A percentile compares a stretch with the other conserved stretches of the same genome.
phyloP scores from a whole-genome alignment of 2,888 invertebrate genomes.

The Drosophila merina region DNA sequence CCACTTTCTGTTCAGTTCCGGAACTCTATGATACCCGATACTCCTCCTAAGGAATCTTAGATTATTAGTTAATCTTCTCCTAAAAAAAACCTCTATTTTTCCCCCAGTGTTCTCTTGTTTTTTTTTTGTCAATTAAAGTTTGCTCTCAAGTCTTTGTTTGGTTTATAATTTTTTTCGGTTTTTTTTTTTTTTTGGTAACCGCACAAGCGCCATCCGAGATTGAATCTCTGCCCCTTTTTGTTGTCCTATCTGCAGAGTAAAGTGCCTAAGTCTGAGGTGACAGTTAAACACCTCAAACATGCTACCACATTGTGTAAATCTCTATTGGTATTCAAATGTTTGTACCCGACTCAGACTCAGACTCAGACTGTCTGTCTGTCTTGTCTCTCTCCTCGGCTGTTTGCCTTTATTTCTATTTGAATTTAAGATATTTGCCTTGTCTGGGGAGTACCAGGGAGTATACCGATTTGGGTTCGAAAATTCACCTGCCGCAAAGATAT shows the following conservation, averaged over 20 bases:
- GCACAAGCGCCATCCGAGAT: constrained; percentile 13
- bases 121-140: constrained; percentile 2
- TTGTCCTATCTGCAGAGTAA: constrained; percentile 24
- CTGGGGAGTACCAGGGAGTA: constrained; percentile 8
- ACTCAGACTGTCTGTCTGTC: constrained; percentile 18
- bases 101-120: not conserved
- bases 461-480: not conserved
- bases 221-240: constrained; percentile 13
- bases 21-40: not conserved
- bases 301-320: constrained; percentile 72
- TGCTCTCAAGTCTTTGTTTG: constrained; percentile 4
- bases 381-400: constrained; percentile 36
- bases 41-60: not conserved
- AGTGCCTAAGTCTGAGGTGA: constrained; percentile 78
- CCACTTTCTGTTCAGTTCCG: too few relatives aligned
- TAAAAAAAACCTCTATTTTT: not conserved
- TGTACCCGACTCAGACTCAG: constrained; percentile 29
- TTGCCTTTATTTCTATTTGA: constrained; percentile 73
- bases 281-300: constrained; percentile 78
- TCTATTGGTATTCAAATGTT: constrained; percentile 39
- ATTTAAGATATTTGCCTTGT: constrained; percentile 64
- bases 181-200: not conserved
- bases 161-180: not conserved
- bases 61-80: not conserved
- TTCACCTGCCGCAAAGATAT: constrained; percentile 11